Evolutionary conservation across 2,113 vertebrate genomes (phyloP), one percentile per base, ranked within the genome.

Genomic region (Bubo bubo): DNA sequence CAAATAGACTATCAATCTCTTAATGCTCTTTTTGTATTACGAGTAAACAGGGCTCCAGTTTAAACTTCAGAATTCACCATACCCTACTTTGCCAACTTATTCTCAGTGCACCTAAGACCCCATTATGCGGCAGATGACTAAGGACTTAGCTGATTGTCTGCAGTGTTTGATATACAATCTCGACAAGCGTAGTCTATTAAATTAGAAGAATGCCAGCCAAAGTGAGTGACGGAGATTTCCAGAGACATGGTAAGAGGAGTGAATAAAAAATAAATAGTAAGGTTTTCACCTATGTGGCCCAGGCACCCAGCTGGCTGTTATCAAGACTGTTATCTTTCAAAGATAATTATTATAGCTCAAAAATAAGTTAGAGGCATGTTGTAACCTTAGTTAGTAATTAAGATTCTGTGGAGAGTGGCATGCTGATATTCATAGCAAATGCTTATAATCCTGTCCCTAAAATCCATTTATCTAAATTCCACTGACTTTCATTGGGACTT

Each of bases 121-220:
- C 59, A 20, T 94, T 53, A 87, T 73, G 30, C 86, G 92, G 58
- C 89, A 96, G 73, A 93, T 90, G 91, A 95, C 91, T 92, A 90
- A 96, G 81, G 91, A 82, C 81, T 96, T 53, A 72, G 74, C 35
- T 83, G 92, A 82, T 73, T 82, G 53, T 96, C 92, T 82, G 70
- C 86, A 88, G 86, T 12, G 63, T 66, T 82, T 95, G 89, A 96
- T 91, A 90, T 79, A 87, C 58, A 62, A 62, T 41, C 92, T 9
- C 58, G 95, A 97, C 90, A 92, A 86, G 90, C 71, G 83, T 68
- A 91, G 93, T 92, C 92, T 79, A 95, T 95, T 95, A 95, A 90
- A 90, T 85, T 34, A 91, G 84, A 79, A 68, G 47, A 62, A 56
- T 22, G 52, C 32, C 91, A 87, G 64, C 62, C 85, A 81, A 82